Evolutionary conservation across 2,113 vertebrate species (phyloP).

Genomic region (Pseudorhombus dupliciocellatus): DNA sequence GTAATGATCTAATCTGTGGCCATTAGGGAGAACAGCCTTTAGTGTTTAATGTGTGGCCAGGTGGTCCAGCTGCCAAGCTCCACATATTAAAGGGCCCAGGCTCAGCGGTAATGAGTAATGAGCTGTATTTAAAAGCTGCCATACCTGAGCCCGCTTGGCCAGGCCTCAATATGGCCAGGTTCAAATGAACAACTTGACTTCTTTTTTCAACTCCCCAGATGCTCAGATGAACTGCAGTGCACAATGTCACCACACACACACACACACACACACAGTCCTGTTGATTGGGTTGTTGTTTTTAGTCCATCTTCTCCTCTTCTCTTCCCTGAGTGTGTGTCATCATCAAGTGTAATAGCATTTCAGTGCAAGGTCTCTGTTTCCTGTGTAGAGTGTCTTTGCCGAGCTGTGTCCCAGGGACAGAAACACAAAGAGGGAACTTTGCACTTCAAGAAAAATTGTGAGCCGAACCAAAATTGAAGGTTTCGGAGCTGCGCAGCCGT

Average conservation of each 20-base stretch:
- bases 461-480: no score
- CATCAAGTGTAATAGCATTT: no score
- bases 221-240: not conserved
- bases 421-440: no score
- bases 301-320: no score
- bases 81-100: slow-evolving; percentile 70
- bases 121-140: slow-evolving; percentile 73
- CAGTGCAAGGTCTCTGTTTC: no score
- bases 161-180: slow-evolving; percentile 69
- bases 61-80: slow-evolving; percentile 76
- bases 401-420: no score
- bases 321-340: no score
- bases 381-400: no score
- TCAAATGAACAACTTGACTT: slow-evolving; percentile 69
- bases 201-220: slow-evolving; percentile 63
- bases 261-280: slow-evolving; percentile 7
- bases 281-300: no score
- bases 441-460: no score
- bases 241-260: not conserved
- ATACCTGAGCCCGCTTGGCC: slow-evolving; percentile 65
- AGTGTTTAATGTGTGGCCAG: slow-evolving; percentile 80
- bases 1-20: slow-evolving; percentile 78
- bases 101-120: slow-evolving; percentile 75
- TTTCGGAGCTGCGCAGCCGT: no score
- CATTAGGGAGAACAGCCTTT: slow-evolving; percentile 75